Conservation (phyloP, 2,113 vertebrate species). For the Hippocampus barbouri region DNA sequence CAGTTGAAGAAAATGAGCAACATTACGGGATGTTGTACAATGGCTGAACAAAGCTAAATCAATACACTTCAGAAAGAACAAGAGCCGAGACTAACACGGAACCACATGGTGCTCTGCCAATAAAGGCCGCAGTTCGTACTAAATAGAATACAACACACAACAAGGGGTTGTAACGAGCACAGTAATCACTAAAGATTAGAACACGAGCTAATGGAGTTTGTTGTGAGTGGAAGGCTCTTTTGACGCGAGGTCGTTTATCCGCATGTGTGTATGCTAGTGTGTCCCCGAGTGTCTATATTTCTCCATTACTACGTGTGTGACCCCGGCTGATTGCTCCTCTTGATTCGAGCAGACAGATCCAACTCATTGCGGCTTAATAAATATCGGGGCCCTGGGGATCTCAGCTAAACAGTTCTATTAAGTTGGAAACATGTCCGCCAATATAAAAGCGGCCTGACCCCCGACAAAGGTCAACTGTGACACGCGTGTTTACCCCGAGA, state of each 20-base stretch:
- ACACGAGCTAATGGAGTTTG: constrained; percentile 21
- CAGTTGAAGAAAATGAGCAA: constrained; percentile 73
- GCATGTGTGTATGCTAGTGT: constrained; percentile 22
- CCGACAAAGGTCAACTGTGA: constrained; percentile 79
- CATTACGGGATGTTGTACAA: constrained; percentile 74
- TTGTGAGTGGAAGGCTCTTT: constrained; percentile 12
- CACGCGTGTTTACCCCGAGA: constrained; percentile 78
- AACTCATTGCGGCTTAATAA: constrained; percentile 82
- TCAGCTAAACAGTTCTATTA: constrained; percentile 80
- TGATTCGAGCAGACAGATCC: constrained; percentile 76
- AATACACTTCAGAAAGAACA: constrained; percentile 65
- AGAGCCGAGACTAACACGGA: constrained; percentile 44
- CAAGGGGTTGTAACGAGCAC: constrained; percentile 65
- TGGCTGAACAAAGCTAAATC: constrained; percentile 71
- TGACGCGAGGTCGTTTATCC: neutral
- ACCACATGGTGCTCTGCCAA: constrained; percentile 37
- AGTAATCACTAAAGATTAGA: constrained; percentile 40
- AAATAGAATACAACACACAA: constrained; percentile 1
- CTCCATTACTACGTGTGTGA: constrained; percentile 60
- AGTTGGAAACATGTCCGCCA: constrained; percentile 82
- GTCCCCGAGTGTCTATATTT: constrained; percentile 54
- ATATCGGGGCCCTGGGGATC: constrained; percentile 75
- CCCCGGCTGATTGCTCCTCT: constrained; percentile 67
- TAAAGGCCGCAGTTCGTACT: constrained; percentile 19
- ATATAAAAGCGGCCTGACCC: constrained; percentile 81